Evolutionary conservation across 1,140 invertebrate genomes (phyloP).

Genomic region (Mercenaria mercenaria): DNA sequence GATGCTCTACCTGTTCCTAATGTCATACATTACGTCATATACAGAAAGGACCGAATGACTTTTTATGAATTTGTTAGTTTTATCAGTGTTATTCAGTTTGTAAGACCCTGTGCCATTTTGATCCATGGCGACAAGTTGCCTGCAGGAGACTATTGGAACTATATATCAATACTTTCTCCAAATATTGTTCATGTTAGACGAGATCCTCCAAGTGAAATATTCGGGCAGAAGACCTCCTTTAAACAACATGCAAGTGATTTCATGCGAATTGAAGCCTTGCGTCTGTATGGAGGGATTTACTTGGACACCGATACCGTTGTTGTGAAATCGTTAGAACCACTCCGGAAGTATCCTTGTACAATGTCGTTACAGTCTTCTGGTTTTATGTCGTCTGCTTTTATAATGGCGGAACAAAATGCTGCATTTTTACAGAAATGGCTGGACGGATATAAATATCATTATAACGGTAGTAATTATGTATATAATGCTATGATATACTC

Average conservation of each 20-base stretch:
- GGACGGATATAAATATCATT: slow-evolving; percentile 13
- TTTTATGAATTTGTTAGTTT: slow-evolving; percentile 44
- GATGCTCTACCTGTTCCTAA: slow-evolving; percentile 8
- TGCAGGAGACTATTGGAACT: slow-evolving; percentile 20
- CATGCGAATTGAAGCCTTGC: slow-evolving; percentile 2
- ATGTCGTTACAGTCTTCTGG: neutral
- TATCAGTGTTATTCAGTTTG: slow-evolving; percentile 30
- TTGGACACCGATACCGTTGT: neutral
- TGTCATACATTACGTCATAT: slow-evolving; percentile 22
- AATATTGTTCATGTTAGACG: slow-evolving; percentile 43
- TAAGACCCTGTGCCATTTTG: slow-evolving; percentile 37
- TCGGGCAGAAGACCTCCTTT: neutral
- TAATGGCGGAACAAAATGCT: neutral
- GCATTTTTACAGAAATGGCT: neutral
- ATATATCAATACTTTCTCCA: neutral
- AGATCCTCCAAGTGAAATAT: neutral
- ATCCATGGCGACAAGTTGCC: slow-evolving; percentile 37
- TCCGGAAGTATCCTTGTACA: neutral
- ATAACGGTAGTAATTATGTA: neutral
- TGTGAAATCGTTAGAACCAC: neutral
- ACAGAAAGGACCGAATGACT: neutral
- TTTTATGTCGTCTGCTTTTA: neutral
- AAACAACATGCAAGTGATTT: neutral
- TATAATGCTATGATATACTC: slow-evolving; percentile 20
- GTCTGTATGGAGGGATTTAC: slow-evolving; percentile 8